phyloP scores from a whole-genome alignment of 2,888 invertebrate genomes.

The Heliothis peltigera region DNA sequence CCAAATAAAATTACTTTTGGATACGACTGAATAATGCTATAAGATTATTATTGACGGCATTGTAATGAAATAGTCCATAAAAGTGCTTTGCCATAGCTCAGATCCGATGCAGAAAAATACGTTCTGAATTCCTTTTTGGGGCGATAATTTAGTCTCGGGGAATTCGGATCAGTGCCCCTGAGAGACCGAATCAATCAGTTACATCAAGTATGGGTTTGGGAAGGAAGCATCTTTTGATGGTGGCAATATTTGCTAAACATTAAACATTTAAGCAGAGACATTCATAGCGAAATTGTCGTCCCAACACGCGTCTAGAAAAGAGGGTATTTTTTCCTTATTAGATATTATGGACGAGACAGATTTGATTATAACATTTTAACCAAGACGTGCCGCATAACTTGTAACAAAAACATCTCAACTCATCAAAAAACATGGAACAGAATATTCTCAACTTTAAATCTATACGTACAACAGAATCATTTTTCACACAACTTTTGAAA shows the following conservation, averaged over 20 bases:
- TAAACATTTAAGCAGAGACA: too few species aligned
- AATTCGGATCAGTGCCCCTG: neutral
- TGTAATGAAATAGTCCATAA: neutral
- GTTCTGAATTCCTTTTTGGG: neutral
- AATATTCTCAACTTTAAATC: constrained; percentile 40
- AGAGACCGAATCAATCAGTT: neutral
- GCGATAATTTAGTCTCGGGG: neutral
- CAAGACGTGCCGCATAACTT: neutral
- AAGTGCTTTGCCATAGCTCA: neutral
- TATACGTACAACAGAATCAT: constrained; percentile 47
- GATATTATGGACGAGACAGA: too few species aligned
- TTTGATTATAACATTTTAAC: constrained; percentile 1
- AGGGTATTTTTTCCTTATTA: too few species aligned
- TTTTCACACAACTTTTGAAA: constrained; percentile 55
- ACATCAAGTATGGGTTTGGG: too few species aligned
- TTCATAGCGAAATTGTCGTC: too few species aligned
- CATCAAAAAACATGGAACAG: constrained; percentile 32
- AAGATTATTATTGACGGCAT: neutral
- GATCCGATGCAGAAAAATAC: neutral
- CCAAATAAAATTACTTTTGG: neutral
- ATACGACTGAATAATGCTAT: neutral
- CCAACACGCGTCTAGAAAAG: too few species aligned
- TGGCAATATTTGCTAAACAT: too few species aligned
- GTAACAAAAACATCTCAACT: constrained; percentile 3
- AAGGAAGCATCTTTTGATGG: too few species aligned